A percentile compares a stretch with the other conserved stretches of the same genome.
Evolutionary conservation across 1,140 invertebrate genomes (phyloP).

Genomic region (Nasonia vitripennis): DNA sequence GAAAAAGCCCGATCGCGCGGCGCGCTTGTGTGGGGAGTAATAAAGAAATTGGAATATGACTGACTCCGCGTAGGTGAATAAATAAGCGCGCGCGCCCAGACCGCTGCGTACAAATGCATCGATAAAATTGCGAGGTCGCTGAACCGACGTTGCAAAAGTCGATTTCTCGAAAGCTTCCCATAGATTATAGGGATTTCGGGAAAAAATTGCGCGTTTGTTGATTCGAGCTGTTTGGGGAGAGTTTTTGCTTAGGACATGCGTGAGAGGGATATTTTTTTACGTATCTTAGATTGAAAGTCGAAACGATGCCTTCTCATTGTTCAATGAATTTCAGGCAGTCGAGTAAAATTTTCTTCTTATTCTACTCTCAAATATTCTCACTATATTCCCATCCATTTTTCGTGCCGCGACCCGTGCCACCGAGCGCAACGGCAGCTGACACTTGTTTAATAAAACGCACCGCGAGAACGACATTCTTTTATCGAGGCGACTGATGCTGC

Average conservation of each 20-base stretch:
- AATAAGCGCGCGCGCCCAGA: not conserved
- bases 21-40: not conserved
- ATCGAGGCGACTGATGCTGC: not conserved
- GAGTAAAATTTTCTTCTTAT: too few relatives aligned
- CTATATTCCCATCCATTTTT: not conserved
- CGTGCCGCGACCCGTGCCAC: too few relatives aligned
- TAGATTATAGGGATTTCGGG: not conserved
- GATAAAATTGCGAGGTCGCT: not conserved
- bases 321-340: too few relatives aligned
- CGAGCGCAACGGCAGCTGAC: not conserved
- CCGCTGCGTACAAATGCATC: not conserved
- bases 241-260: too few relatives aligned
- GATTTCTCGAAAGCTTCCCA: not conserved
- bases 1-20: not conserved
- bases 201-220: not conserved
- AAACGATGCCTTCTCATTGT: too few relatives aligned
- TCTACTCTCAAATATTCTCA: not conserved
- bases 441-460: constrained; percentile 1
- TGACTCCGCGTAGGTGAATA: not conserved
- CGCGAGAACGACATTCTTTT: not conserved
- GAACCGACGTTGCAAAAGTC: not conserved
- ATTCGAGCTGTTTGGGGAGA: too few relatives aligned
- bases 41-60: constrained; percentile 14
- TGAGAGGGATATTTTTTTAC: too few relatives aligned
- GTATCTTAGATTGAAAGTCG: too few relatives aligned